Conservation (phyloP, 2,113 vertebrate species). For the Mastomys coucha region DNA sequence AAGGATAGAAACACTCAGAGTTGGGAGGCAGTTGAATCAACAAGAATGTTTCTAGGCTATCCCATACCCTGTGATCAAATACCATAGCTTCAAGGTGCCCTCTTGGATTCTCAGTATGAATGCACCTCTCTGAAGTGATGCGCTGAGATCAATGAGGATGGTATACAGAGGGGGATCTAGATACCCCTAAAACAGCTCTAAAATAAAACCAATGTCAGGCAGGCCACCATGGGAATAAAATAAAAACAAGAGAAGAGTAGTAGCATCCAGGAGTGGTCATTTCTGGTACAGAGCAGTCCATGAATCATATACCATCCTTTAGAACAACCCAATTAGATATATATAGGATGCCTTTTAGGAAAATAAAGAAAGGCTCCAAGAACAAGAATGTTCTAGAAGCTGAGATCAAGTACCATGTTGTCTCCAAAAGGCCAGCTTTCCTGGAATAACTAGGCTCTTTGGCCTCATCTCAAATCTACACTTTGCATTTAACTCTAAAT, state of each 20-base stretch:
- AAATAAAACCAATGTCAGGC: neutral
- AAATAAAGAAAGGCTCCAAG: neutral
- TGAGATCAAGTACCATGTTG: neutral
- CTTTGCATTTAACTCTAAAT: neutral
- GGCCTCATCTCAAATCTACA: neutral
- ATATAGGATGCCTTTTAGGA: neutral
- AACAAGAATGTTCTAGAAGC: constrained; percentile 10
- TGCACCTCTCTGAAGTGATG: neutral
- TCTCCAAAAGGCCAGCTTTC: neutral
- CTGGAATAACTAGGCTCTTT: neutral
- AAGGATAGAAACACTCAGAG: neutral
- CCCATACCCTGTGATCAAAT: rapidly evolving
- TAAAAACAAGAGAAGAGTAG: neutral
- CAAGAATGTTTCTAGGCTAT: neutral
- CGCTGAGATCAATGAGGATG: neutral
- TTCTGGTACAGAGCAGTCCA: neutral
- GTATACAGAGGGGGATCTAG: neutral
- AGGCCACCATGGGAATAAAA: neutral
- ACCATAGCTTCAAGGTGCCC: rapidly evolving
- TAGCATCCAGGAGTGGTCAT: neutral
- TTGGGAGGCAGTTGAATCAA: neutral
- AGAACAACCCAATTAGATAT: neutral
- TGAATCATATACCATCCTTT: neutral
- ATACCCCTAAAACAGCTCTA: neutral
- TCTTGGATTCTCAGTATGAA: neutral